phyloP scores from a whole-genome alignment of 2,888 invertebrate species.

The Acanthococcus lagerstroemiae region DNA sequence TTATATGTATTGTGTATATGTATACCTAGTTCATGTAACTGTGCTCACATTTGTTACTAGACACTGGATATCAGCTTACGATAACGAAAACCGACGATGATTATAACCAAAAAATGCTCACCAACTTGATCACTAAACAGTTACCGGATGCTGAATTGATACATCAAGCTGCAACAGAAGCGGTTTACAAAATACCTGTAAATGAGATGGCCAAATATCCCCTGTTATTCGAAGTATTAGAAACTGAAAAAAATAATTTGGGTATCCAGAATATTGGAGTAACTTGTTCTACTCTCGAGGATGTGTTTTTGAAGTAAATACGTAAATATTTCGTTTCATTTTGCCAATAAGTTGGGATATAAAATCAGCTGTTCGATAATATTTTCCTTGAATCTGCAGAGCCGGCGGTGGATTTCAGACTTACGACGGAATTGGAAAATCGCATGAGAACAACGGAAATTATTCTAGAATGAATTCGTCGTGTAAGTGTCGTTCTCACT shows the following conservation, averaged over 20 bases:
- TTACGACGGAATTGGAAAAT: no score
- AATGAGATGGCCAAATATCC: constrained; percentile 49
- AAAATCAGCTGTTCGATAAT: no score
- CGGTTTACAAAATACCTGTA: constrained; percentile 50
- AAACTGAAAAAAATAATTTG: constrained; percentile 49
- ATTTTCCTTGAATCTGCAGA: no score
- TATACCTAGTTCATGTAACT: background rate
- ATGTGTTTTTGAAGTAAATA: constrained; percentile 71
- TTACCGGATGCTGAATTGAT: constrained; percentile 44
- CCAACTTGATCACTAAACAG: constrained; percentile 40
- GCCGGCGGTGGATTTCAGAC: no score
- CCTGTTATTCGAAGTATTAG: constrained; percentile 53
- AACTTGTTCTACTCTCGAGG: constrained; percentile 81
- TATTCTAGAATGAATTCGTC: no score
- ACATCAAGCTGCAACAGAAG: constrained; percentile 43
- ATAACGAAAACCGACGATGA: constrained; percentile 42
- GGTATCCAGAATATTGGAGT: constrained; percentile 68
- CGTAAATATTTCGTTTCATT: background rate
- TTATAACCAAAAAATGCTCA: background rate
- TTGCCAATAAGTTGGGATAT: no score
- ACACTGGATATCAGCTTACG: constrained; percentile 60
- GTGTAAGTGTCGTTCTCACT: no score
- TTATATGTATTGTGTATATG: no score
- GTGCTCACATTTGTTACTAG: constrained; percentile 41
- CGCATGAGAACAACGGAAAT: no score